Evolutionary conservation across 2,113 vertebrate genomes (phyloP).

Genomic region (Neomonachus schauinslandi): DNA sequence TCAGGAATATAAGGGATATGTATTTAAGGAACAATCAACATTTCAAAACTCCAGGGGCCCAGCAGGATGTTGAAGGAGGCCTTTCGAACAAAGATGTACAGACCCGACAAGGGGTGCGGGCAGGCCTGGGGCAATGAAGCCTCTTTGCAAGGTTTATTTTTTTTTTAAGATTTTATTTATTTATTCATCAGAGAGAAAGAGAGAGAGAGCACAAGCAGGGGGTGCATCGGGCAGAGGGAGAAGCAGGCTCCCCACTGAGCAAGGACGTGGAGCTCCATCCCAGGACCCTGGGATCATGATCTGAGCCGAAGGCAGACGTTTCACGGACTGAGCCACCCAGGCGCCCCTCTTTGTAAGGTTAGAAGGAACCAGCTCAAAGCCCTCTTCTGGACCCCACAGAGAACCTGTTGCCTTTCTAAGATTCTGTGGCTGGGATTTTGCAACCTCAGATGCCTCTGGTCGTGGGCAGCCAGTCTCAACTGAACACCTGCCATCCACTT

Average conservation of each 20-base stretch:
- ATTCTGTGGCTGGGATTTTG: neutral
- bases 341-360: neutral
- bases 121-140: neutral
- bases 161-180: neutral
- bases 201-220: neutral
- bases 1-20: neutral
- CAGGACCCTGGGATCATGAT: neutral
- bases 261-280: neutral
- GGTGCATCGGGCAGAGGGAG: neutral
- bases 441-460: neutral
- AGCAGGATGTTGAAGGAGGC: neutral
- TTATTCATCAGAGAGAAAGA: neutral
- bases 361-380: neutral
- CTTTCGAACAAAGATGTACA: neutral
- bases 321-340: neutral
- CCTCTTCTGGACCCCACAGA: no score
- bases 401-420: accelerated
- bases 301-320: neutral
- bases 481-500: neutral
- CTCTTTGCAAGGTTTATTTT: neutral
- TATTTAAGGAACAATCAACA: neutral
- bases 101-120: neutral
- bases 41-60: neutral
- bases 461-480: neutral
- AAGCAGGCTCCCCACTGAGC: neutral